Evolutionary conservation across 2,888 invertebrate species (phyloP).

Genomic region (Lissonota sp.): DNA sequence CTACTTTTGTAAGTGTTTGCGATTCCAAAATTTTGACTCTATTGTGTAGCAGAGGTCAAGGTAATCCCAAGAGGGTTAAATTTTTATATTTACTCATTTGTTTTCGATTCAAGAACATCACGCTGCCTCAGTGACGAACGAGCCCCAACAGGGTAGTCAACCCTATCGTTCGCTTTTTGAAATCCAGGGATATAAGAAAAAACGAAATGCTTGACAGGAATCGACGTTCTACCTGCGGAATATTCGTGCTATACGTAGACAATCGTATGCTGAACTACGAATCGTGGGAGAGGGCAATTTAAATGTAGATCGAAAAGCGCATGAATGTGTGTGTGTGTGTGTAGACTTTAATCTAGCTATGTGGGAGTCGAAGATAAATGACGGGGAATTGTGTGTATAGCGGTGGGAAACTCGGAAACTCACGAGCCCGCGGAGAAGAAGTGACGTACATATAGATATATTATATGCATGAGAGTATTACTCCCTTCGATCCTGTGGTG

Average conservation of each 20-base stretch:
- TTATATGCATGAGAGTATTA: conserved; percentile 35
- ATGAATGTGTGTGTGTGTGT: not conserved
- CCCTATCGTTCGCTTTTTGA: conserved; percentile 1
- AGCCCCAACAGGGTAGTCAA: not conserved
- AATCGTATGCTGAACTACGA: conserved; percentile 43
- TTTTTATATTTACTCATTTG: no score
- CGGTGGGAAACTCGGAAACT: conserved; percentile 69
- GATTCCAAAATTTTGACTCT: no score
- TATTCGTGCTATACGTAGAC: conserved; percentile 13
- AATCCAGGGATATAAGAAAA: conserved; percentile 17
- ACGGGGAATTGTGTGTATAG: conserved; percentile 63
- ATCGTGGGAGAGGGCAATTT: conserved; percentile 73
- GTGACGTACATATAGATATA: conserved; percentile 6
- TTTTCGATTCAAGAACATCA: no score
- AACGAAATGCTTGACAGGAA: conserved; percentile 18
- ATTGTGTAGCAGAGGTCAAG: no score
- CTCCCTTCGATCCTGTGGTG: conserved; percentile 40
- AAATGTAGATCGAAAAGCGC: conserved; percentile 75
- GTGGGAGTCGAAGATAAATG: conserved; percentile 41
- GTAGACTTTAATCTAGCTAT: conserved; percentile 5
- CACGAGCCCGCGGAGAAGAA: conserved; percentile 67
- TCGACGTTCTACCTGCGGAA: not conserved
- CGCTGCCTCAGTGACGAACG: conserved; percentile 23
- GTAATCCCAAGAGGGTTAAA: no score
- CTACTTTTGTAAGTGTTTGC: no score